These are phyloP conservation scores for Nineta flava DNA, from an alignment of 2,888 invertebrate genomes.

Conservation along the genomic window DNA sequence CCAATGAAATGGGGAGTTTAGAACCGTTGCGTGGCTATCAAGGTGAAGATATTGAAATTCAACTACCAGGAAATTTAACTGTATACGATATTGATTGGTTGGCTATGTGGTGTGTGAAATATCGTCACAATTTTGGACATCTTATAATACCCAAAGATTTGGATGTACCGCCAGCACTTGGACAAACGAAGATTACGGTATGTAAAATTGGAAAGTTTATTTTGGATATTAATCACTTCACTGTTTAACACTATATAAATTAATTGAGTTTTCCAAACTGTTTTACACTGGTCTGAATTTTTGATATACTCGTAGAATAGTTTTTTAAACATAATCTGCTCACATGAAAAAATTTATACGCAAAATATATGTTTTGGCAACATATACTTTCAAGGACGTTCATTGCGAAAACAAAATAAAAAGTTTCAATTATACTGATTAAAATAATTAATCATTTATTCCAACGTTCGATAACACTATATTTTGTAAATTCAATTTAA, in stretches of 20 bases:
- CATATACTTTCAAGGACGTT: no score
- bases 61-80: slow-evolving; percentile 66
- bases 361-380: no score
- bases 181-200: slow-evolving; percentile 83
- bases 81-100: slow-evolving; percentile 88
- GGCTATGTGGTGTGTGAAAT: slow-evolving; percentile 82
- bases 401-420: no score
- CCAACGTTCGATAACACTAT: no score
- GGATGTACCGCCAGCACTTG: slow-evolving; percentile 79
- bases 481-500: no score
- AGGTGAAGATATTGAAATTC: slow-evolving; percentile 84
- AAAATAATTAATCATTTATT: no score
- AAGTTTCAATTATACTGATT: no score
- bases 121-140: slow-evolving; percentile 80
- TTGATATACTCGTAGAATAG: no score
- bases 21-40: slow-evolving; percentile 71
- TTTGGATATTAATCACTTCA: background rate
- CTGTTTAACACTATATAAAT: background rate
- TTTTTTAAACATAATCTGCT: no score
- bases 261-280: background rate
- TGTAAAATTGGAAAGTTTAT: slow-evolving; percentile 22
- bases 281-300: background rate
- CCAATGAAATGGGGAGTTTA: slow-evolving; percentile 74
- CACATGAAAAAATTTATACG: no score
- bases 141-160: slow-evolving; percentile 73